Evolutionary conservation across 37 sponge, comb jelly and placozoan species (phyloP).

Genomic region (Eunapius fragilis): DNA sequence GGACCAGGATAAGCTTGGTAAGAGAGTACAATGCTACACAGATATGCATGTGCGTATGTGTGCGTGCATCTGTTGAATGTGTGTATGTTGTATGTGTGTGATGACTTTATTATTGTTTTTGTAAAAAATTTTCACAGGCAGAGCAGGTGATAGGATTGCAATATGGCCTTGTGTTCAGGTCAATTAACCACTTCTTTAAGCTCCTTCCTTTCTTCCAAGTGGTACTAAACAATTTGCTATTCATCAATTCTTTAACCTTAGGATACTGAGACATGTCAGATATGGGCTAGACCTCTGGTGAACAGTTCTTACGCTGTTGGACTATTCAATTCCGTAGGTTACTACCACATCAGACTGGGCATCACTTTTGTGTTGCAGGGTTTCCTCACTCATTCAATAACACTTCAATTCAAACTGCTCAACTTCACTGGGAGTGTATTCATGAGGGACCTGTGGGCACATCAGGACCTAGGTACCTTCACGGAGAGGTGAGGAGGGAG

Average conservation of each 20-base stretch:
- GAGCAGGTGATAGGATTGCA: constrained; percentile 50
- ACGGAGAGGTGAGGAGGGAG: constrained; percentile 8
- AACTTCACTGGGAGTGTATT: background rate
- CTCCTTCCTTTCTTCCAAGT: too few relatives aligned
- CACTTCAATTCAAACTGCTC: constrained; percentile 48
- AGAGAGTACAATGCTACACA: background rate
- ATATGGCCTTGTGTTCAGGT: constrained; percentile 29
- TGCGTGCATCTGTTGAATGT: too few relatives aligned
- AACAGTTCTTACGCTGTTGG: constrained; percentile 64
- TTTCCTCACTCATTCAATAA: constrained; percentile 25
- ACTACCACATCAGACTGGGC: background rate
- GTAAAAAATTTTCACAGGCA: constrained; percentile 17
- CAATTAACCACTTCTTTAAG: background rate
- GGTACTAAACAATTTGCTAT: too few relatives aligned
- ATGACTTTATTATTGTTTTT: too few relatives aligned
- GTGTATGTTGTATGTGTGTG: too few relatives aligned
- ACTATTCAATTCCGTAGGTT: constrained; percentile 76
- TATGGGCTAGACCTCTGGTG: constrained; percentile 68
- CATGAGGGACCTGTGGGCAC: constrained; percentile 69
- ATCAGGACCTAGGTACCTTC: constrained; percentile 40
- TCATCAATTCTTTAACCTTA: background rate
- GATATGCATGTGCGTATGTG: background rate
- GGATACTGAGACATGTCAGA: constrained; percentile 55
- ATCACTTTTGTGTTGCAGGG: constrained; percentile 3
- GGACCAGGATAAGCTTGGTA: constrained; percentile 74